Evolutionary conservation across 2,888 invertebrate genomes (phyloP).

Genomic region (Macrosoma leucophasiata): DNA sequence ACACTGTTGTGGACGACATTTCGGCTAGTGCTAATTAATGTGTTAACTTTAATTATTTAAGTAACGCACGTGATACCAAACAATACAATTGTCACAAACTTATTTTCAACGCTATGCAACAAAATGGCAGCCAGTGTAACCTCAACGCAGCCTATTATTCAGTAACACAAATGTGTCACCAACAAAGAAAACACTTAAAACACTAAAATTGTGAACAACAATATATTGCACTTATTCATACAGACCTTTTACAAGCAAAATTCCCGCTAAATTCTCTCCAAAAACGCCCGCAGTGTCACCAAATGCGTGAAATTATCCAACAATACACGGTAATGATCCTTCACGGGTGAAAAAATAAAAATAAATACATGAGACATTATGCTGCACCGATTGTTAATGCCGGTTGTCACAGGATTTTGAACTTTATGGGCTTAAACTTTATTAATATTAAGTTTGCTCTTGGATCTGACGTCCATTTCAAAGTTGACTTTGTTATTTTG

Average conservation of each 20-base stretch:
- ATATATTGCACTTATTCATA: constrained; percentile 39
- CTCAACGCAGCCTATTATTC: constrained; percentile 9
- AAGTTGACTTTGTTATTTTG: background rate
- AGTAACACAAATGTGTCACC: constrained; percentile 21
- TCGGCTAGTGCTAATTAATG: too few species aligned
- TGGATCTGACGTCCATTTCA: background rate
- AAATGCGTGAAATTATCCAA: constrained; percentile 71
- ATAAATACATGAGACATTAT: constrained; percentile 51
- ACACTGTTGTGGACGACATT: too few species aligned
- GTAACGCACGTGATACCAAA: too few species aligned
- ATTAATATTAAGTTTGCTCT: constrained; percentile 5
- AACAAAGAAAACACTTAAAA: constrained; percentile 30
- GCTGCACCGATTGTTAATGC: constrained; percentile 29
- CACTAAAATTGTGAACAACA: constrained; percentile 33
- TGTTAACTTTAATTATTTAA: too few species aligned
- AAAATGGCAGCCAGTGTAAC: too few species aligned
- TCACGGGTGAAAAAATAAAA: constrained; percentile 61
- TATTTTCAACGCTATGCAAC: too few species aligned
- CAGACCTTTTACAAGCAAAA: constrained; percentile 40
- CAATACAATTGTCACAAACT: too few species aligned
- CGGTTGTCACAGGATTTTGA: constrained; percentile 25
- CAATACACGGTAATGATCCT: constrained; percentile 68
- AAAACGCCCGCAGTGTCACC: constrained; percentile 65
- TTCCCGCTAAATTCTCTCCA: constrained; percentile 58
- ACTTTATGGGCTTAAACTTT: constrained; percentile 25